Percentiles rank a stretch among this genome's conserved stretches.
Evolutionary conservation across 1,140 invertebrate species (phyloP).

Genomic region (Sinella curviseta): DNA sequence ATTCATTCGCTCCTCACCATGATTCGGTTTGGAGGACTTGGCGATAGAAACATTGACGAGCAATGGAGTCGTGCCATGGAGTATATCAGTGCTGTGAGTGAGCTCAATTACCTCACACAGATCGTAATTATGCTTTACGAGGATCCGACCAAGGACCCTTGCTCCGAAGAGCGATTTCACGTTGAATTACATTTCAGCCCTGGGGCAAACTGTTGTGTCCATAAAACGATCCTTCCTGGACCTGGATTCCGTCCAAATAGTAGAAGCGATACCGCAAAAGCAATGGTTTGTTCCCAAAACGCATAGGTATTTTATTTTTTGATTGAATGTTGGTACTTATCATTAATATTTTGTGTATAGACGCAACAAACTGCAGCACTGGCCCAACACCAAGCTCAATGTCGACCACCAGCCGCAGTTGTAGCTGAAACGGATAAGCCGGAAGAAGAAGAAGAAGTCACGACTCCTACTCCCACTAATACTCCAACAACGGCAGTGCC

Average conservation of each 20-base stretch:
- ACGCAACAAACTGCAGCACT: neutral
- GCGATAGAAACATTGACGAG: conserved; percentile 79
- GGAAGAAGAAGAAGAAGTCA: neutral
- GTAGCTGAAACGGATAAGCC: neutral
- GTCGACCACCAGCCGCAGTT: neutral
- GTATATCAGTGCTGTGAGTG: conserved; percentile 94
- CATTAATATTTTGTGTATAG: neutral
- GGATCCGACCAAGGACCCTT: conserved; percentile 92
- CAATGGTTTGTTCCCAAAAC: too few species aligned
- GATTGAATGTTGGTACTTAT: neutral
- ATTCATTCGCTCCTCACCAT: conserved; percentile 97
- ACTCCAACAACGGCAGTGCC: neutral
- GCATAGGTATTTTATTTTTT: neutral
- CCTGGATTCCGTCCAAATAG: conserved; percentile 90
- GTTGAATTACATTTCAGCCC: conserved; percentile 97
- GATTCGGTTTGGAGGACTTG: conserved; percentile 86
- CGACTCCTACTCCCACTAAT: neutral
- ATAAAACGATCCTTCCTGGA: conserved; percentile 88
- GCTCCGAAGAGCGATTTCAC: conserved; percentile 88
- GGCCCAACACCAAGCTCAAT: neutral
- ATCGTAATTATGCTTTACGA: conserved; percentile 99
- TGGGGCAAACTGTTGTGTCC: conserved; percentile 92
- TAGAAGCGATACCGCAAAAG: conserved; percentile 69
- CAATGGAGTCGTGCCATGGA: conserved; percentile 99
- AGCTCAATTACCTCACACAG: conserved; percentile 99